Evolutionary conservation across 2,113 vertebrate species (phyloP).

Genomic region (Otocyon megalotis): DNA sequence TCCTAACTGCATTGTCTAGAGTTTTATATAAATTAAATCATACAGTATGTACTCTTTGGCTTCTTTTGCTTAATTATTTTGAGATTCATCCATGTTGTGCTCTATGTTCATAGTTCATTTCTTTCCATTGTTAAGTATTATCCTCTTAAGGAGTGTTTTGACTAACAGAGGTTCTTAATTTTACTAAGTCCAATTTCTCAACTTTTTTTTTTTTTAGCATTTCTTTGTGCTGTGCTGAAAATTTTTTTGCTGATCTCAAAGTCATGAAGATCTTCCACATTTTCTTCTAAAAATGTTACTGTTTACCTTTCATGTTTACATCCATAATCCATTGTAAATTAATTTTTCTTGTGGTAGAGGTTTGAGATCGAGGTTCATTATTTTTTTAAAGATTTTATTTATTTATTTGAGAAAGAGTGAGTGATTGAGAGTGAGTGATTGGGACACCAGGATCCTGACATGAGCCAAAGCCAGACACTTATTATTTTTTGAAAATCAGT

Average conservation of each 20-base stretch:
- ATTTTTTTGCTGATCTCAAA: background rate
- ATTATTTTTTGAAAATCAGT: background rate
- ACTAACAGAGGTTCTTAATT: background rate
- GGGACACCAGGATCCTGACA: too few species aligned
- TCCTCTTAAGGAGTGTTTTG: background rate
- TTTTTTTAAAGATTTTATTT: background rate
- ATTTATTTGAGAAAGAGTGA: too few species aligned
- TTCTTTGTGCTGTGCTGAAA: background rate
- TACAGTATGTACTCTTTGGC: background rate
- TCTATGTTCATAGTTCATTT: background rate
- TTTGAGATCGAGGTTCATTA: background rate
- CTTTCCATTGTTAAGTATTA: background rate
- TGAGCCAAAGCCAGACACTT: too few species aligned
- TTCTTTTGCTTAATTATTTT: background rate
- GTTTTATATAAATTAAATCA: background rate
- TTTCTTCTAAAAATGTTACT: background rate
- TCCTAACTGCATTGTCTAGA: background rate
- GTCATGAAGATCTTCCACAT: conserved; percentile 30
- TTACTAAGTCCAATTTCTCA: background rate
- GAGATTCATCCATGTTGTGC: background rate
- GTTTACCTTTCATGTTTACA: background rate
- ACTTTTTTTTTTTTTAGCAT: background rate
- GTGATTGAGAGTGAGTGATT: background rate
- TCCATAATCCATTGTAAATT: background rate
- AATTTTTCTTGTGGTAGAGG: background rate